phyloP scores from a whole-genome alignment of 1,140 invertebrate genomes.

The Monochamus saltuarius region DNA sequence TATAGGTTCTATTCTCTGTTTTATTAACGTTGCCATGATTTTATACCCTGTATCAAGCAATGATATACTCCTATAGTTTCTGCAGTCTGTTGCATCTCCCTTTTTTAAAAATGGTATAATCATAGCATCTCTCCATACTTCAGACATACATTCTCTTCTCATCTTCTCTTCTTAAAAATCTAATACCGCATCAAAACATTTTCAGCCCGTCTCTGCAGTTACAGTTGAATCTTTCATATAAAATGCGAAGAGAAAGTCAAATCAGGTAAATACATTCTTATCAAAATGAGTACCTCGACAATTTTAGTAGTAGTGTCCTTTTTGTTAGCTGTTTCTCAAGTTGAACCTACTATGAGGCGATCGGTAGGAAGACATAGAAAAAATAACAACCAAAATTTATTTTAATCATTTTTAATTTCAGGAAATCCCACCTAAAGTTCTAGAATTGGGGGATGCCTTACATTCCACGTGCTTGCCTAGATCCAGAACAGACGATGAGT shows the following conservation, averaged over 20 bases:
- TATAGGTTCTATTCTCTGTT: too few relatives aligned
- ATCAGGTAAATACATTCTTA: neutral
- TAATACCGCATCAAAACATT: too few relatives aligned
- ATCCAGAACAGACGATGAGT: slow-evolving; percentile 22
- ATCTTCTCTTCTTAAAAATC: too few relatives aligned
- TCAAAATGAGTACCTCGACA: neutral
- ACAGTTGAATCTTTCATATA: neutral
- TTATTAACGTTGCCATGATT: too few relatives aligned
- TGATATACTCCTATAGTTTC: too few relatives aligned
- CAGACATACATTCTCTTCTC: too few relatives aligned
- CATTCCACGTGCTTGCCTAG: slow-evolving; percentile 27
- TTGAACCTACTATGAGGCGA: neutral
- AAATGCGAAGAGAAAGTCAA: neutral
- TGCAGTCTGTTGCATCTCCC: too few relatives aligned
- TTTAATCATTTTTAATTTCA: slow-evolving; percentile 12
- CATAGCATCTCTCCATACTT: too few relatives aligned
- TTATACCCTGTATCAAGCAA: too few relatives aligned
- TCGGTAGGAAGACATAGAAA: neutral
- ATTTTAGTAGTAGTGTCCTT: neutral
- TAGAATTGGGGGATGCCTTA: slow-evolving; percentile 24
- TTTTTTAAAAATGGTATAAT: too few relatives aligned
- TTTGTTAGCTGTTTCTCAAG: neutral
- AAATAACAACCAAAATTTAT: neutral
- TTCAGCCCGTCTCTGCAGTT: neutral
- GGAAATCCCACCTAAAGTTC: slow-evolving; percentile 23